Conservation (phyloP, 2,797 vertebrate species). For the Acipenser ruthenus region DNA sequence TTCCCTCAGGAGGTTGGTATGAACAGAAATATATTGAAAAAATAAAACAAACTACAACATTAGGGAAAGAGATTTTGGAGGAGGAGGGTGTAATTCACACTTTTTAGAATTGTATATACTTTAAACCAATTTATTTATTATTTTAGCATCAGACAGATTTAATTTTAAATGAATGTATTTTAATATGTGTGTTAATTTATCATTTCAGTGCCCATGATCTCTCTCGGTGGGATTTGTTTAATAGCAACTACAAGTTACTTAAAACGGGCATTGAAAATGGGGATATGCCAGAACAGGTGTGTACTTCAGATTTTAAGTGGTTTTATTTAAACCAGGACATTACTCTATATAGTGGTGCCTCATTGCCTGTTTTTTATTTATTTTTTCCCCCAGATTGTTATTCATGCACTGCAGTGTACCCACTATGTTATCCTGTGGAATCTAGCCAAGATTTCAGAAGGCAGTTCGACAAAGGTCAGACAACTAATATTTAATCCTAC, state of each 20-base stretch:
- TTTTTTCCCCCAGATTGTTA: constrained; percentile 75
- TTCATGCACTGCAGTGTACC: constrained; percentile 96
- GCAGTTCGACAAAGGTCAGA: constrained; percentile 84
- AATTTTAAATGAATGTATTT: background rate
- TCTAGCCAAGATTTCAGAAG: constrained; percentile 89
- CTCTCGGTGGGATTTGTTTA: constrained; percentile 96
- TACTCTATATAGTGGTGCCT: constrained; percentile 17
- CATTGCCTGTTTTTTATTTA: constrained; percentile 23
- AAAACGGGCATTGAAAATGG: constrained; percentile 98
- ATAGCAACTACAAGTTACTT: constrained; percentile 94
- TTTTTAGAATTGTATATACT: too few relatives aligned
- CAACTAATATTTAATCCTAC: too few relatives aligned
- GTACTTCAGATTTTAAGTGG: constrained; percentile 24
- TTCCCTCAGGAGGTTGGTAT: too few relatives aligned
- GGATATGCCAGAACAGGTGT: constrained; percentile 97
- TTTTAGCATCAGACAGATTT: too few relatives aligned
- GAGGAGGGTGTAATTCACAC: too few relatives aligned
- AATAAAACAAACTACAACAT: too few relatives aligned
- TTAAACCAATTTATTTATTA: too few relatives aligned
- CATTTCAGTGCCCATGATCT: constrained; percentile 88
- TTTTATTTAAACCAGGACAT: background rate
- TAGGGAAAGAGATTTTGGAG: too few relatives aligned
- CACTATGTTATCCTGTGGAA: constrained; percentile 98
- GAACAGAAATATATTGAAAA: too few relatives aligned
- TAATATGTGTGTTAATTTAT: constrained; percentile 14